Conservation (phyloP, 2,113 vertebrate genomes). For the Loxodonta africana region DNA sequence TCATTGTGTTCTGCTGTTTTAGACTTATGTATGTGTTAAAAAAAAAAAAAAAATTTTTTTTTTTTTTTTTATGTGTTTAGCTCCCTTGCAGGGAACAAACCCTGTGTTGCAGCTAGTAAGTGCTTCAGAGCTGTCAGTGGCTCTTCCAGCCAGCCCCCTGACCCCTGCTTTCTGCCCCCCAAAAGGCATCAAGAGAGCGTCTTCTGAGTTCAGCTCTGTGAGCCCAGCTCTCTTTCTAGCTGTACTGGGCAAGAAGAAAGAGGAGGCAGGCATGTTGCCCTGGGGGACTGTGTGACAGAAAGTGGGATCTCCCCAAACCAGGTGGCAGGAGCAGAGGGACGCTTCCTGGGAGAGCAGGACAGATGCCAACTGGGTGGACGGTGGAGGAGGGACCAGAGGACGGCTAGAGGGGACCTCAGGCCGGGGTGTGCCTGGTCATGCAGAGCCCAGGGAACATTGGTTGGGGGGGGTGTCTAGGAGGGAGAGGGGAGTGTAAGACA, state of each 20-base stretch:
- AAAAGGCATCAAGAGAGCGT: neutral
- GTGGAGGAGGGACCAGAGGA: neutral
- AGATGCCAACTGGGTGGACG: too few relatives aligned
- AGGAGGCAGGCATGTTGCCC: neutral
- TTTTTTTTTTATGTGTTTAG: neutral
- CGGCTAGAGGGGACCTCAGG: neutral
- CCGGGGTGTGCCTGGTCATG: neutral
- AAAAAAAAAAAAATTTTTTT: too few relatives aligned
- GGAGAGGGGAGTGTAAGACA: too few relatives aligned
- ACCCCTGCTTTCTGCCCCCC: neutral
- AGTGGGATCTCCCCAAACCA: neutral
- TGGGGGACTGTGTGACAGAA: neutral
- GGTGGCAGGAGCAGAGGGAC: neutral
- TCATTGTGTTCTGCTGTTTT: neutral
- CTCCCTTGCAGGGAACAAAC: neutral
- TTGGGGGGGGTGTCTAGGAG: neutral
- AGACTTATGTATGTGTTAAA: neutral
- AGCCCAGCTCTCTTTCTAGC: neutral
- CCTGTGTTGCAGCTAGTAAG: too few relatives aligned
- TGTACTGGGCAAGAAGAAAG: neutral
- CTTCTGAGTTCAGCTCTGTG: too few relatives aligned
- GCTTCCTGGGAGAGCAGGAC: neutral
- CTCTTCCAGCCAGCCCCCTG: neutral
- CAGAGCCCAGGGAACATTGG: neutral
- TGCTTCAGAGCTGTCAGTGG: neutral